Conservation (phyloP, 53 echinoderm and acorn worm species). For the Paracentrotus lividus region DNA sequence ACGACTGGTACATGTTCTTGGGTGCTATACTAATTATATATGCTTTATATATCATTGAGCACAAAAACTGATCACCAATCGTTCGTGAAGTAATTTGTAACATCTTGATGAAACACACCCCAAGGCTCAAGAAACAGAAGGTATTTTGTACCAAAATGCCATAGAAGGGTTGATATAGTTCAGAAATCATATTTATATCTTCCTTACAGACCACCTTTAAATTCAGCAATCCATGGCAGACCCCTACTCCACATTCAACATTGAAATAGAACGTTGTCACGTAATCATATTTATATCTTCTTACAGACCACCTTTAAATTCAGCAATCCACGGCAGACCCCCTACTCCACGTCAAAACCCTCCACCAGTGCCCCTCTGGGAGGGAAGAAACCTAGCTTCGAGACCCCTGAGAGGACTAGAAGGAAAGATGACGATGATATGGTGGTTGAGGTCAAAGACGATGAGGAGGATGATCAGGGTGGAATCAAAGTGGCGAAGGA, state of each 20-base stretch:
- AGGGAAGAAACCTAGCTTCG: slow-evolving; percentile 56
- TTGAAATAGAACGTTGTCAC: no score
- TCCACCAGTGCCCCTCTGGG: not conserved
- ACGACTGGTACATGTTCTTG: no score
- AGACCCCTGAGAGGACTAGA: slow-evolving; percentile 62
- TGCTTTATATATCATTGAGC: no score
- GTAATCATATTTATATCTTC: no score
- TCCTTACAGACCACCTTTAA: slow-evolving; percentile 45
- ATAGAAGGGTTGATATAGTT: no score
- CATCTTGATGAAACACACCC: no score
- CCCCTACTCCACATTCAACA: slow-evolving; percentile 59
- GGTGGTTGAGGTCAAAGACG: slow-evolving; percentile 58
- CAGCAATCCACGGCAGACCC: slow-evolving; percentile 63
- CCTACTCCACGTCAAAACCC: slow-evolving; percentile 56
- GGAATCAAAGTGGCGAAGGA: slow-evolving; percentile 87
- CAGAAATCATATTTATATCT: no score
- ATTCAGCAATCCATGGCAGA: slow-evolving; percentile 62
- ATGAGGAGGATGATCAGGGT: slow-evolving; percentile 67
- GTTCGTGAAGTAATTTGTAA: no score
- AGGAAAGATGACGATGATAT: slow-evolving; percentile 72
- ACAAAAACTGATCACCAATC: no score
- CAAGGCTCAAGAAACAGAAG: no score
- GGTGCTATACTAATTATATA: no score
- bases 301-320: slow-evolving; percentile 53
- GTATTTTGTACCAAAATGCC: no score